Base-by-base conservation (phyloP, 2,888 invertebrate species). In the Apotomis turbidana region DNA sequence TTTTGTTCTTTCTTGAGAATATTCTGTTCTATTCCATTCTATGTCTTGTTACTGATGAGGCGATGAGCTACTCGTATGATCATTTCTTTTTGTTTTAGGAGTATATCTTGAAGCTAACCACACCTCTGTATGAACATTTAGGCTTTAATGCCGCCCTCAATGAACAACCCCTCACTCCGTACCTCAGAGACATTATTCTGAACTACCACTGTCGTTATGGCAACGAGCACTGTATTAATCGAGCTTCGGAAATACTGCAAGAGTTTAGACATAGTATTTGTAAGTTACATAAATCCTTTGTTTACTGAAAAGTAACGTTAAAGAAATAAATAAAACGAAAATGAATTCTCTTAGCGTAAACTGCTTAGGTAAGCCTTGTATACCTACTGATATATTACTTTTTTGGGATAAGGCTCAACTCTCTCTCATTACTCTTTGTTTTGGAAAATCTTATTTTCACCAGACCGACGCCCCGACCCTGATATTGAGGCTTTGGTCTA, bases 401-500 rank as follows among this genome's bases (percentile, higher is more conserved):
- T 27, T 27, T 27, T 27, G 27, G 27, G 27, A 27, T 27, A 27
- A 27, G 27, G 27, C 27, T 27, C 27, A 27, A 27, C 27, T 27
- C 27, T 27, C 27, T 27, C 27, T 27, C 27, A n/a, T 27, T 27
- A 27, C 1, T 27, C 27, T 27, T 27, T 27, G 27, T 27, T 27
- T 27, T 27, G 27, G 0, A 41, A 41, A 41, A 41, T 41, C 6
- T 41, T 6, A 5, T 41, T 41, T 41, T 41, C 41, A 73, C 5
- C 71, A 91, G 92, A n/a, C 44, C 61, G 78, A 41, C 79, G 73
- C 5, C 76, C 80, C 73, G 87, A 82, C 80, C 89, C 93, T 5
- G 96, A 97, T 81, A 92, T 97, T 55, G 95, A 96, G 76, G 88
- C 94, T 0, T 90, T 94, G 0, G 96, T 97, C 1, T 97, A 96